Evolutionary conservation across 2,888 invertebrate species (phyloP).

Genomic region (Smittia aterrima): DNA sequence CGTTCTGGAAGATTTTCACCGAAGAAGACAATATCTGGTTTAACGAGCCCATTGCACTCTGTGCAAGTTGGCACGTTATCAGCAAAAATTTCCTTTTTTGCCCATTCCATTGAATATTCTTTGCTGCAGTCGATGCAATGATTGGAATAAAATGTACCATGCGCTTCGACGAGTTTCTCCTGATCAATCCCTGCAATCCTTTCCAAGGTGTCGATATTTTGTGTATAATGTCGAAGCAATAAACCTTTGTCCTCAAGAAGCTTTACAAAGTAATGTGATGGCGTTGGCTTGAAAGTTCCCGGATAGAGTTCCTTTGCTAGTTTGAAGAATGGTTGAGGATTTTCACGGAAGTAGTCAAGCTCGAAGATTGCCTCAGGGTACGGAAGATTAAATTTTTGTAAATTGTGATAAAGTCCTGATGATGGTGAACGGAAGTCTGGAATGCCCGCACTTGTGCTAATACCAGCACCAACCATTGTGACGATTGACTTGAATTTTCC

Average conservation of each 20-base stretch:
- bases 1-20: conserved; percentile 82
- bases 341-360: conserved; percentile 78
- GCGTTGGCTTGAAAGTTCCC: conserved; percentile 82
- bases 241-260: conserved; percentile 79
- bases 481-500: conserved; percentile 80
- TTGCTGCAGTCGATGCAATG: conserved; percentile 78
- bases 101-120: conserved; percentile 75
- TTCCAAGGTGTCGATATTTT: conserved; percentile 95
- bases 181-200: conserved; percentile 74
- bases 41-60: conserved; percentile 75
- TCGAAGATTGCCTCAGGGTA: conserved; percentile 92
- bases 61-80: conserved; percentile 76
- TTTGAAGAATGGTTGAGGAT: conserved; percentile 90
- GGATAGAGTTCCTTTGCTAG: conserved; percentile 89
- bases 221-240: conserved; percentile 73
- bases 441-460: conserved; percentile 88
- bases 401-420: conserved; percentile 84
- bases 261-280: conserved; percentile 86
- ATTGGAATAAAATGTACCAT: conserved; percentile 87
- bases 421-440: conserved; percentile 94
- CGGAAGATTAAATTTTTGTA: conserved; percentile 86
- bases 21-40: conserved; percentile 95
- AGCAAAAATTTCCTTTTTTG: conserved; percentile 76
- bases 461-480: conserved; percentile 94
- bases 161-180: conserved; percentile 85